A percentile compares a stretch with the other conserved stretches of the same genome.
Evolutionary conservation across 2,888 invertebrate genomes (phyloP).

Genomic region (Eupithecia subumbrata): DNA sequence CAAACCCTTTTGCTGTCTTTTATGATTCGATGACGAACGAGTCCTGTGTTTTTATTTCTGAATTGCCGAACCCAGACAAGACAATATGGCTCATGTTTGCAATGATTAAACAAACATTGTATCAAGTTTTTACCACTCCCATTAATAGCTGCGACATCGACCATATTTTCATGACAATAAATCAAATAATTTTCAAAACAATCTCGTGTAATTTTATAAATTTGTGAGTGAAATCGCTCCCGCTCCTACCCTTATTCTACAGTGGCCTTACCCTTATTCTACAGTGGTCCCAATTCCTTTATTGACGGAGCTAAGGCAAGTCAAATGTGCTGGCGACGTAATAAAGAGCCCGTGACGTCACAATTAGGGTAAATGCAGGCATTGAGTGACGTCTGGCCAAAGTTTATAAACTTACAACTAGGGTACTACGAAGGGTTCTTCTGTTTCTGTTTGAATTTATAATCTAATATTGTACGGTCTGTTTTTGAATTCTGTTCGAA

Average conservation of each 20-base stretch:
- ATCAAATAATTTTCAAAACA: neutral
- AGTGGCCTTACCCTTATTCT: slow-evolving; percentile 26
- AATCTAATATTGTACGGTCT: slow-evolving; percentile 16
- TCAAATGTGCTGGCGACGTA: slow-evolving; percentile 57
- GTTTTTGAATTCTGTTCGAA: slow-evolving; percentile 6
- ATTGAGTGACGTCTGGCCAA: slow-evolving; percentile 44
- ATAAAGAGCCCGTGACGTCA: slow-evolving; percentile 59
- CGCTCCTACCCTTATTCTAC: slow-evolving; percentile 46
- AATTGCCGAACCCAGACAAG: neutral
- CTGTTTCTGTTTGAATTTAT: slow-evolving; percentile 24
- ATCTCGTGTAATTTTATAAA: neutral
- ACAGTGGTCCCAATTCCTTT: slow-evolving; percentile 57
- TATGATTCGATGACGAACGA: neutral
- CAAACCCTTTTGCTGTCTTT: neutral
- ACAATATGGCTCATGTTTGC: neutral
- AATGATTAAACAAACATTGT: neutral
- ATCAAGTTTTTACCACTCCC: neutral
- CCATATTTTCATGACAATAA: neutral
- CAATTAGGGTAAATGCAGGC: slow-evolving; percentile 68
- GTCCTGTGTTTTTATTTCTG: neutral
- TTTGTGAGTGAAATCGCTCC: slow-evolving; percentile 13
- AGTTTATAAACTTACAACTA: slow-evolving; percentile 16
- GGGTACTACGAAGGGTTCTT: slow-evolving; percentile 22
- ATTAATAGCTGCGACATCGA: neutral
- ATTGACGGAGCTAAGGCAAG: slow-evolving; percentile 57